These are phyloP conservation scores for Bombylius major DNA, from an alignment of 2,888 invertebrate genomes.

Conservation along the genomic window DNA sequence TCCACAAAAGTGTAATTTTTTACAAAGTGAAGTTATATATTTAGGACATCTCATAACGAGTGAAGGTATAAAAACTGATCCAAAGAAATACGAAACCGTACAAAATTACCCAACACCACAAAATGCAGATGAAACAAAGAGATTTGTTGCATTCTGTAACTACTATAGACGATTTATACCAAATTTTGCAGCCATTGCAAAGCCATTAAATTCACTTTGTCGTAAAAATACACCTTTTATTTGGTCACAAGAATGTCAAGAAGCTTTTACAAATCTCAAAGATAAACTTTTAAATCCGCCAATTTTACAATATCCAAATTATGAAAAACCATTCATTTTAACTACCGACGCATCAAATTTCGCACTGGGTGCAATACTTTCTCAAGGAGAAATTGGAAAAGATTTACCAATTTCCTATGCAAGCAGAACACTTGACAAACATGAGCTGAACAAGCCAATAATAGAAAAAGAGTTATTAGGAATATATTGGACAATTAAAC, in stretches of 20 bases:
- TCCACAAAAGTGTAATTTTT: slow-evolving; percentile 11
- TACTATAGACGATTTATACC: slow-evolving; percentile 16
- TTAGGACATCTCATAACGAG: slow-evolving; percentile 13
- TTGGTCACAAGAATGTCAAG: slow-evolving; percentile 2
- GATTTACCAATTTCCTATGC: slow-evolving; percentile 21
- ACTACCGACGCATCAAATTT: slow-evolving; percentile 20
- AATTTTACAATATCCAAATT: not conserved
- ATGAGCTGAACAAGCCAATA: slow-evolving; percentile 16
- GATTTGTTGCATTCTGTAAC: not conserved
- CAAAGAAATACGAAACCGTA: not conserved
- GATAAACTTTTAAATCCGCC: not conserved
- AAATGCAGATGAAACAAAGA: slow-evolving; percentile 10
- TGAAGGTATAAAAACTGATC: slow-evolving; percentile 14
- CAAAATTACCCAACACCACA: slow-evolving; percentile 16
- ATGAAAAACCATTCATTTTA: slow-evolving; percentile 13
- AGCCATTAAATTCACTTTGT: slow-evolving; percentile 13
- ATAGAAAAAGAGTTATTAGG: slow-evolving; percentile 19
- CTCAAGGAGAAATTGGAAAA: slow-evolving; percentile 12
- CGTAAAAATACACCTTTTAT: slow-evolving; percentile 14
- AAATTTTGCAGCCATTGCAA: slow-evolving; percentile 17
- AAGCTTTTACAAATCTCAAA: not conserved
- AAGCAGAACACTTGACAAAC: slow-evolving; percentile 15
- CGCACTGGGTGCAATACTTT: slow-evolving; percentile 19
- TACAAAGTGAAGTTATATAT: slow-evolving; percentile 13
- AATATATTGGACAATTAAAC: slow-evolving; percentile 6